Percentiles rank a stretch among this genome's conserved stretches.
These are phyloP conservation scores for Schizopygopsis malacanthus DNA, from an alignment of 2,797 vertebrate genomes.

Conservation along the genomic window DNA sequence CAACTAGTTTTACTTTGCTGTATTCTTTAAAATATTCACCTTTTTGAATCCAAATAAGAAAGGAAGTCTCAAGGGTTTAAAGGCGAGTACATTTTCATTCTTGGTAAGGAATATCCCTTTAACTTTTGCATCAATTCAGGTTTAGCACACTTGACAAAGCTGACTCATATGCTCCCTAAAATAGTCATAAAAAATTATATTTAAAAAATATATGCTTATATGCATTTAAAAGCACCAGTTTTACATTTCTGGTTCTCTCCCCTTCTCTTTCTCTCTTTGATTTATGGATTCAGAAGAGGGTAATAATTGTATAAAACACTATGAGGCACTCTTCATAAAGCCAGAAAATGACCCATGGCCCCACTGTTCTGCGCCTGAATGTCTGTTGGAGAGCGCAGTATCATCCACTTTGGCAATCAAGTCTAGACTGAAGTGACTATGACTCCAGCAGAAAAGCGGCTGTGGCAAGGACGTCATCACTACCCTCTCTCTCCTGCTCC, in stretches of 20 bases:
- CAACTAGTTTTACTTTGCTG: not conserved
- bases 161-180: not conserved
- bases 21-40: not conserved
- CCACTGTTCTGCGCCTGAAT: slow-evolving; percentile 40
- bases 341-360: slow-evolving; percentile 41
- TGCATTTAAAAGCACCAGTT: not conserved
- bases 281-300: slow-evolving; percentile 43
- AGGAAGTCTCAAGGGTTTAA: not conserved
- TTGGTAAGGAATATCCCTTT: not conserved
- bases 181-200: slow-evolving; percentile 11
- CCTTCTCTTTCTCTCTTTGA: slow-evolving; percentile 32
- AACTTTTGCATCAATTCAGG: not conserved
- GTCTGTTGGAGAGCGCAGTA: slow-evolving; percentile 56
- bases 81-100: not conserved
- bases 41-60: not conserved
- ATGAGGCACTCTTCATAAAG: slow-evolving; percentile 51
- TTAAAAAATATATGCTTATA: not conserved
- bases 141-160: not conserved
- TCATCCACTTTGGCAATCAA: slow-evolving; percentile 64
- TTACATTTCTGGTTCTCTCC: slow-evolving; percentile 12
- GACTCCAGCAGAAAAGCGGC: slow-evolving; percentile 39
- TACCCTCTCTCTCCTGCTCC: slow-evolving; percentile 17
- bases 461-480: slow-evolving; percentile 28
- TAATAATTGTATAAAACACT: slow-evolving; percentile 45
- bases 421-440: slow-evolving; percentile 56